These are phyloP conservation scores for Oreochromis aureus DNA, from an alignment of 2,113 vertebrate species.

Conservation along the genomic window DNA sequence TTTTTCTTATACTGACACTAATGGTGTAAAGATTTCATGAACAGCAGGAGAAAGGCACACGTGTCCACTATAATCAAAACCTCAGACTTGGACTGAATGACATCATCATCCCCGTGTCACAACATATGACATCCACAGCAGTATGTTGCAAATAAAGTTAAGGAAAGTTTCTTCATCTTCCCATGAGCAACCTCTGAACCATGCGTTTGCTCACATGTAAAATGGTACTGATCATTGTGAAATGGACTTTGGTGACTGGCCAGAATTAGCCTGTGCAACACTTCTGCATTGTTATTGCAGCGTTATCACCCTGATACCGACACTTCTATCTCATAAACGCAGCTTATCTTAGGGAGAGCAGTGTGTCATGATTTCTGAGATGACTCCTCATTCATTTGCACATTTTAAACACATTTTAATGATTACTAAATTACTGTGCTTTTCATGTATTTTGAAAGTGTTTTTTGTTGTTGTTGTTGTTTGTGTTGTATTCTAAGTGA, in stretches of 20 bases:
- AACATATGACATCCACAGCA: neutral
- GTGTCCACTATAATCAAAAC: neutral
- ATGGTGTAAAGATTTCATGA: neutral
- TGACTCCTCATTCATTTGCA: neutral
- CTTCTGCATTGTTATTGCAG: neutral
- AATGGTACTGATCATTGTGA: neutral
- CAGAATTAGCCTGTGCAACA: neutral
- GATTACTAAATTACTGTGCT: rapidly evolving
- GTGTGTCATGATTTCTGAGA: neutral
- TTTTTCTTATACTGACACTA: neutral
- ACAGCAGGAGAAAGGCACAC: neutral
- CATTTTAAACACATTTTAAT: neutral
- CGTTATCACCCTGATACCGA: neutral
- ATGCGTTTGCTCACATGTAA: neutral
- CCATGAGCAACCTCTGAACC: neutral
- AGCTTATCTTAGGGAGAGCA: neutral
- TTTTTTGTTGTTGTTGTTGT: neutral
- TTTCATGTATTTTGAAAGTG: neutral
- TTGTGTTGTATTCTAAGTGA: neutral
- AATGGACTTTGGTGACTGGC: neutral
- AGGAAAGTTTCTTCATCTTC: neutral
- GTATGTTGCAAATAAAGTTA: neutral
- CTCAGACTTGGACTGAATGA: neutral
- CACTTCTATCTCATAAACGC: rapidly evolving
- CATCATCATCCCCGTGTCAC: neutral